Base-by-base conservation (phyloP, 2,888 invertebrate genomes). In the Eilema sororculum region DNA sequence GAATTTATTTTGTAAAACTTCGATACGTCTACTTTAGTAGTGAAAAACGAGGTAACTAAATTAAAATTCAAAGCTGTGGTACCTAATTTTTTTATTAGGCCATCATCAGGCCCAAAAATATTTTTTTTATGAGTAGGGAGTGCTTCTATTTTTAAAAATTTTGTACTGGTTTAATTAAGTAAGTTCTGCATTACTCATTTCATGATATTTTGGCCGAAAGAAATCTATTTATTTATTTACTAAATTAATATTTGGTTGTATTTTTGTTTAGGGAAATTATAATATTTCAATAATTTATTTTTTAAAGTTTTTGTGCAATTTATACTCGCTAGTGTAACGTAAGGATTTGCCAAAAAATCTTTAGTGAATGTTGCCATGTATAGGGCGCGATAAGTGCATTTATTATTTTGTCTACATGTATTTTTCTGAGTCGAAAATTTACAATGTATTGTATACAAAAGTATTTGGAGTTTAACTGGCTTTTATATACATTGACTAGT, bases 401-500 rank as follows among this genome's bases (percentile, higher is more conserved):
- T 93, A 92, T 92, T 92, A 79, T 90, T 90, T 91, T 90, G 88
- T 90, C 89, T 88, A 89, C 83, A 79, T 85, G 85, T 88, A 88
- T 87, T 87, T 86, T 85, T 86, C 81, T 76, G 84, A 78, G 84
- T 86, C 86, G 81, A 90, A 91, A 90, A 86, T 89, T 85, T 87
- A 85, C 85, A 82, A 86, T 85, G 84, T 88, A 84, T 78, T 77
- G 78, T 89, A 86, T 89, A 87, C 85, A 89, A 87, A 84, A 83
- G 82, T 84, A 85, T 89, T 89, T 78, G 85, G 87, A 87, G 89
- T 86, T n/a, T 87, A 88, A 89, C 87, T 85, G 89, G 90, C 91
- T 92, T 91, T 91, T 91, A 89, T 91, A 91, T 91, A 93, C 89
- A 90, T 89, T 91, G 83, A 85, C 85, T 92, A 92, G 91, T 91